These are phyloP conservation scores for Heliocidaris erythrogramma DNA, from an alignment of 35 echinoderm and acorn worm species.

Conservation along the genomic window DNA sequence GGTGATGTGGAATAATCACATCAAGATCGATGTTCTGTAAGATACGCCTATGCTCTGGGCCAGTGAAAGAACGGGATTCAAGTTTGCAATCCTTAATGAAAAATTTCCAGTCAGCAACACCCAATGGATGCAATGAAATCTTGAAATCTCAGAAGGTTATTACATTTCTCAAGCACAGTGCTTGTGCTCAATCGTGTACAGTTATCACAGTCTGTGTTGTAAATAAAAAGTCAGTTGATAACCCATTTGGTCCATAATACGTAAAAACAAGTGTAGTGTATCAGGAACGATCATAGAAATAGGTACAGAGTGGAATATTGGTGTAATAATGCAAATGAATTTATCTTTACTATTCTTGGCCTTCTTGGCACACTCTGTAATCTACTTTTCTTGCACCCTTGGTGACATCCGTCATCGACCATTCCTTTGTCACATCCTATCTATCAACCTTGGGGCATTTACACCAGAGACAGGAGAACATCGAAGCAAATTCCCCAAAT, in stretches of 20 bases:
- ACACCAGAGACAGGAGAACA: slow-evolving; percentile 72
- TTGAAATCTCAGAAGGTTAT: not conserved
- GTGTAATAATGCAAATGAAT: slow-evolving; percentile 59
- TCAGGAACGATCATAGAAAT: slow-evolving; percentile 64
- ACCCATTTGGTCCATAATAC: slow-evolving; percentile 75
- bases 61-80: no score
- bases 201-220: slow-evolving; percentile 50
- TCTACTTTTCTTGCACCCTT: slow-evolving; percentile 68
- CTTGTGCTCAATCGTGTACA: not conserved
- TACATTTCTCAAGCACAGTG: not conserved
- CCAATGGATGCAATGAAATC: not conserved
- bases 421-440: slow-evolving; percentile 53
- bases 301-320: slow-evolving; percentile 67
- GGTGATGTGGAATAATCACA: no score
- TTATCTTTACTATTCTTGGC: slow-evolving; percentile 58
- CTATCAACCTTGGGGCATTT: slow-evolving; percentile 66
- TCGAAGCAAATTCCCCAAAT: slow-evolving; percentile 61
- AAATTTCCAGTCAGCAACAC: not conserved
- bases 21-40: no score
- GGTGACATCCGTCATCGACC: slow-evolving; percentile 70
- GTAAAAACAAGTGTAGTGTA: slow-evolving; percentile 66
- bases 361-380: slow-evolving; percentile 62
- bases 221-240: slow-evolving; percentile 64
- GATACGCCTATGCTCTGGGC: no score
- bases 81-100: not conserved